Evolutionary conservation across 1,140 invertebrate genomes (phyloP), one percentile per base, ranked within the genome.

Genomic region (Polypedilum pembai): DNA sequence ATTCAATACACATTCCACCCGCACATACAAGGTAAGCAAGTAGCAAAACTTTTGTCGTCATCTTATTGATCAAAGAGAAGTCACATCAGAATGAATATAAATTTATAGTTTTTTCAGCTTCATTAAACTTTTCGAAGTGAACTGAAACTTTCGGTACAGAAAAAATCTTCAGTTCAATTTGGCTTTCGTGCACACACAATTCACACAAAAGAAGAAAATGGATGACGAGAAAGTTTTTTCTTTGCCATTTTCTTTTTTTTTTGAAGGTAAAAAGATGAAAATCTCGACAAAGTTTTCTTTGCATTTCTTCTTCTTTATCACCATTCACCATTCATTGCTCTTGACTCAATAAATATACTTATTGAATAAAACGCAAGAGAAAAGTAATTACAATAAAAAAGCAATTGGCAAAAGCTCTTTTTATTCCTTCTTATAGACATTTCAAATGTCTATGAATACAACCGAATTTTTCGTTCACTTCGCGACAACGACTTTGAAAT

Each of bases 71-170:
- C n/a, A 12, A 0, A 56, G n/a, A 56, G 15, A n/a, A 56, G 45
- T 56, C 45, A 56, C 45, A 56, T 69, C 65, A 69, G 18, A 69
- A 69, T 69, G 20, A 69, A 69, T 69, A 69, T 20, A 69, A 69
- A 69, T 69, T 69, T 69, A 69, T 69, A 69, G 65, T 69, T 69
- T 69, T 69, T 69, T 69, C 65, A 69, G 20, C 65, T 69, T 69
- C 65, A 69, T 69, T 69, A 69, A 69, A 69, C 65, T 69, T 69
- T 69, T 21, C 45, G 45, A 56, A 56, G 45, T 56, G 12, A 56
- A 56, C 24, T 12, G 3, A 56, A 56, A 56, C 12, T 56, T 56
- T 56, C 15, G n/a, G n/a, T n/a, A n/a, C 24, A 33, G 24, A 33
- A 33, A 5, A 33, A 33, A 33, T 33, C 24, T 33, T 33, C 24